Conservation (phyloP, 2,888 invertebrate species). For the Cantharis rufa region DNA sequence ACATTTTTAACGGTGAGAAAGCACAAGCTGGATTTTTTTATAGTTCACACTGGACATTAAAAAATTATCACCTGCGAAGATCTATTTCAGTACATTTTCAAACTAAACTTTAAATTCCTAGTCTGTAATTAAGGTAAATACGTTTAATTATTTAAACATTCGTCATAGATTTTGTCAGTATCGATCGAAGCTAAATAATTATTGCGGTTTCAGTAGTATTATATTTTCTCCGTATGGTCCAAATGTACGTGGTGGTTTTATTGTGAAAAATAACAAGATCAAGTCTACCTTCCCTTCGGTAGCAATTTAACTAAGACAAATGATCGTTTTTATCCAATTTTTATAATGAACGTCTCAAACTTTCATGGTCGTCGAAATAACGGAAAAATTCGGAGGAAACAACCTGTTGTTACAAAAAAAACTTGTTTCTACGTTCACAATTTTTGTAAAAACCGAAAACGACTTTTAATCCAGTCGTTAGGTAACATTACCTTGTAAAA, state of each 20-base stretch:
- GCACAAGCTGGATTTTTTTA: background rate
- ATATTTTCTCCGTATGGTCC: background rate
- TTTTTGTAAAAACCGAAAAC: background rate
- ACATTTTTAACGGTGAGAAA: constrained; percentile 15
- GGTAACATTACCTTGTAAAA: background rate
- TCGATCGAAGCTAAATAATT: background rate
- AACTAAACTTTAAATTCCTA: background rate
- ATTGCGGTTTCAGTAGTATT: background rate
- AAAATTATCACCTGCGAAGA: background rate
- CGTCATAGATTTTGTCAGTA: background rate
- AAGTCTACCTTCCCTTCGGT: background rate
- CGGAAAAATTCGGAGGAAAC: background rate
- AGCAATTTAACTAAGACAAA: background rate
- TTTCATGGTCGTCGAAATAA: background rate
- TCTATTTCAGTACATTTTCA: background rate
- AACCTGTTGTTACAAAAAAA: background rate
- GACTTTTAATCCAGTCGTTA: background rate
- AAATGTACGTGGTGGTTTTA: background rate
- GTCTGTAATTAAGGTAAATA: background rate
- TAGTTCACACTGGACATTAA: background rate
- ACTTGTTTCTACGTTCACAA: background rate
- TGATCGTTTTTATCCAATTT: background rate
- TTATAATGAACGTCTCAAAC: background rate
- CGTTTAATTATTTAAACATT: background rate
- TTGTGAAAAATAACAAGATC: background rate